These are phyloP conservation scores for Aphodius granarius DNA, from an alignment of 2,888 invertebrate genomes.

Conservation along the genomic window DNA sequence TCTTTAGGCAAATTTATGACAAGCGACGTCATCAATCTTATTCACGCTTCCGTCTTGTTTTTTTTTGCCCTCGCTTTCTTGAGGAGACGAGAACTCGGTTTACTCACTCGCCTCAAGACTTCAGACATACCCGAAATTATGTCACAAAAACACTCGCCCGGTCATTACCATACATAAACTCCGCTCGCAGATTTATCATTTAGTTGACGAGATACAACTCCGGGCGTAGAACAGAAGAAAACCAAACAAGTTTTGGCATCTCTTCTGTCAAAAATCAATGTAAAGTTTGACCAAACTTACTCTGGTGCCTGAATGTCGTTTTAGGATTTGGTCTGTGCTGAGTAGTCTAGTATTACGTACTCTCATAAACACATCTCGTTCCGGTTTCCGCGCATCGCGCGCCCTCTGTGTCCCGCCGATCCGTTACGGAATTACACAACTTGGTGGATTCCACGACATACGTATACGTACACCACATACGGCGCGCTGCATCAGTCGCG, in stretches of 20 bases:
- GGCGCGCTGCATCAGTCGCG: constrained; percentile 32
- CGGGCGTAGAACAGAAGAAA: neutral
- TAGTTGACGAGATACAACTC: neutral
- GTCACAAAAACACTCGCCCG: neutral
- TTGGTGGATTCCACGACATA: constrained; percentile 41
- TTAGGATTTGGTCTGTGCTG: too few species aligned
- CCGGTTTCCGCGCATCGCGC: neutral
- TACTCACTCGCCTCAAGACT: neutral
- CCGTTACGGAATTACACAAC: constrained; percentile 42
- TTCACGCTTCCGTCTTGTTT: constrained; percentile 31
- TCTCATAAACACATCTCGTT: neutral
- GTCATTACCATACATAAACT: neutral
- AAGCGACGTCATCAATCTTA: constrained; percentile 47
- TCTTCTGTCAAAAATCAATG: too few species aligned
- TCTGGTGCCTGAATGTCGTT: too few species aligned
- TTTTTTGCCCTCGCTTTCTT: neutral
- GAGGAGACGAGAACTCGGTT: neutral
- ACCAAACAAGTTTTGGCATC: too few species aligned
- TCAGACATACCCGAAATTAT: neutral
- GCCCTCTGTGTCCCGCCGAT: constrained; percentile 24
- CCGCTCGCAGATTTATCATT: neutral
- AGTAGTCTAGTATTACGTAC: too few species aligned
- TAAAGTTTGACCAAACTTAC: too few species aligned
- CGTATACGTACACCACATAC: constrained; percentile 19
- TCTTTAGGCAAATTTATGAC: constrained; percentile 52